Conservation (phyloP, 2,113 vertebrate genomes). For the Rutilus rutilus region DNA sequence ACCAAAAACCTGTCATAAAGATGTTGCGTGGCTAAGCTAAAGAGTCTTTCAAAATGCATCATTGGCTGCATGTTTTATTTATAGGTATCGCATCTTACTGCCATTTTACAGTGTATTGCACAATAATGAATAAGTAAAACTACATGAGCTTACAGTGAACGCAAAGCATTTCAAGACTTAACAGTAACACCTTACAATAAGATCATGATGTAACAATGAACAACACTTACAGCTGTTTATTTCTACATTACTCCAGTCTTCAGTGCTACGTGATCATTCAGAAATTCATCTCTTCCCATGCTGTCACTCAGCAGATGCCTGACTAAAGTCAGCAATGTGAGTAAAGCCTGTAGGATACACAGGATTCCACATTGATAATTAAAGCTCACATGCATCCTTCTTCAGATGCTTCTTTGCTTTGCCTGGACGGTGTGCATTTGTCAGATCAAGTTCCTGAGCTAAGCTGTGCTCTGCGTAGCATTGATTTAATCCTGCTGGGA, state of each 20-base stretch:
- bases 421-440: not conserved
- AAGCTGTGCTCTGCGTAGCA: slow-evolving; percentile 3
- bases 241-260: not conserved
- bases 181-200: not conserved
- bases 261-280: not conserved
- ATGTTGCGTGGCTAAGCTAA: not conserved
- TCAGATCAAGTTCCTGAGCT: not conserved
- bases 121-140: not conserved
- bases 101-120: not conserved
- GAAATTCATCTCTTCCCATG: not conserved
- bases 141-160: not conserved
- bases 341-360: not conserved
- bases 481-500: slow-evolving; percentile 34
- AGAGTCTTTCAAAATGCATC: not conserved
- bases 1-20: not conserved
- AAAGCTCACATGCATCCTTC: not conserved
- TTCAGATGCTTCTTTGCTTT: not conserved
- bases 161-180: not conserved
- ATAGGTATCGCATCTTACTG: not conserved
- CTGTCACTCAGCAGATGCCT: not conserved
- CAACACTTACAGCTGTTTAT: not conserved
- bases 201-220: not conserved
- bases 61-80: not conserved
- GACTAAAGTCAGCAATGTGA: not conserved
- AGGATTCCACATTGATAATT: slow-evolving; percentile 2